phyloP scores from a whole-genome alignment of 2,888 invertebrate genomes.

The Chironomus tentans region DNA sequence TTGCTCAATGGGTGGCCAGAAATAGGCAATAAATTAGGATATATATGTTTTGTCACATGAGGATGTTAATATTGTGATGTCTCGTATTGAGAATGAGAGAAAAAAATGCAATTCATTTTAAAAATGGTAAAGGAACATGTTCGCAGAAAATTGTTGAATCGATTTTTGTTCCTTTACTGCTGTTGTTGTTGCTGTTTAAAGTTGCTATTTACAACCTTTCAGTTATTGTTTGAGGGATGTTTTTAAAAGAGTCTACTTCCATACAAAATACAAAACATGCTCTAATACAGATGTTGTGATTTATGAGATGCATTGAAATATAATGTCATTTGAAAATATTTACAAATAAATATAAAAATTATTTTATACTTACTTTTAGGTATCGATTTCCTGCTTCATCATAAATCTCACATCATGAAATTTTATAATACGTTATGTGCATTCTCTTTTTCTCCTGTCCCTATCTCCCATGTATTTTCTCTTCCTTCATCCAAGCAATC shows the following conservation, averaged over 20 bases:
- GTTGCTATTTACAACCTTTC: not conserved
- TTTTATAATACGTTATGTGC: not conserved
- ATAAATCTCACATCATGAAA: constrained; percentile 5
- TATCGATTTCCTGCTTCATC: constrained; percentile 3
- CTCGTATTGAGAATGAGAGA: not conserved
- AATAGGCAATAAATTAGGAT: constrained; percentile 26
- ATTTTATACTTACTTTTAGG: not conserved
- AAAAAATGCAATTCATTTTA: not conserved
- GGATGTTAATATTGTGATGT: constrained; percentile 21
- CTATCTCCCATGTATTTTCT: not conserved
- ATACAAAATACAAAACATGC: not conserved
- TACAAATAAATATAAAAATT: constrained; percentile 3
- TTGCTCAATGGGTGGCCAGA: constrained; percentile 13
- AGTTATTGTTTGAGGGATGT: constrained; percentile 23
- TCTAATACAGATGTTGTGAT: constrained; percentile 23
- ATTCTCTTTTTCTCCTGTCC: not conserved
- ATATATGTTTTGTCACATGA: constrained; percentile 27
- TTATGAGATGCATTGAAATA: constrained; percentile 7
- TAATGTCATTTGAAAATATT: not conserved
- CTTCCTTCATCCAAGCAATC: not conserved
- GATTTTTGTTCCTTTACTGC: not conserved
- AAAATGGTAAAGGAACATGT: constrained; percentile 12
- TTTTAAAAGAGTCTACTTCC: not conserved
- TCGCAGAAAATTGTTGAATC: constrained; percentile 25
- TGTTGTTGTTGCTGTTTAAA: not conserved